Conservation (phyloP, 2,888 invertebrate species). For the Agonopterix arenella region DNA sequence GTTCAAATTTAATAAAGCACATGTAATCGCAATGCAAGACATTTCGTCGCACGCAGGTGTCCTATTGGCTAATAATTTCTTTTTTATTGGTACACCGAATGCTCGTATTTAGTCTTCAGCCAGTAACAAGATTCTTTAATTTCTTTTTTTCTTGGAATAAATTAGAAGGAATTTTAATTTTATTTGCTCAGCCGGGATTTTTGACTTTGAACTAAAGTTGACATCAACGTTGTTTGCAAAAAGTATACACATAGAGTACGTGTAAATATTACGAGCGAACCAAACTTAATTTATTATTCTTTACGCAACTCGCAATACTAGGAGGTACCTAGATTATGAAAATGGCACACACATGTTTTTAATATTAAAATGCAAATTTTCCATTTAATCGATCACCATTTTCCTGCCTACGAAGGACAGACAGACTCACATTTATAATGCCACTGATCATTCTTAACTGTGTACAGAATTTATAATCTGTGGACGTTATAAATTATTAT, state of each 20-base stretch:
- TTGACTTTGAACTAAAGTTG: too few relatives aligned
- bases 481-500: neutral
- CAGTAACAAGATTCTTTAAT: conserved; percentile 11
- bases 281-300: too few relatives aligned
- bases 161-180: too few relatives aligned
- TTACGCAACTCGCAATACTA: too few relatives aligned
- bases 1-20: neutral
- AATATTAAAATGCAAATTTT: conserved; percentile 55
- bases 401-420: conserved; percentile 57
- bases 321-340: conserved; percentile 4
- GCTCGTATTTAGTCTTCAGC: conserved; percentile 15
- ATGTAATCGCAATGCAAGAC: neutral
- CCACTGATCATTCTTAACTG: conserved; percentile 37
- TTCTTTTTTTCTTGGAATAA: conserved; percentile 2
- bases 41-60: conserved; percentile 9
- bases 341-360: conserved; percentile 27
- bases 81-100: conserved; percentile 18
- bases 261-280: too few relatives aligned
- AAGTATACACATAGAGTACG: too few relatives aligned
- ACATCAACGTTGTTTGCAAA: too few relatives aligned
- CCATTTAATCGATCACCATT: conserved; percentile 47
- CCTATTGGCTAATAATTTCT: conserved; percentile 14
- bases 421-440: conserved; percentile 40
- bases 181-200: too few relatives aligned
- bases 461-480: conserved; percentile 41